These are phyloP conservation scores for Brachynemurus nebulosus DNA, from an alignment of 2,888 invertebrate species.

Conservation along the genomic window DNA sequence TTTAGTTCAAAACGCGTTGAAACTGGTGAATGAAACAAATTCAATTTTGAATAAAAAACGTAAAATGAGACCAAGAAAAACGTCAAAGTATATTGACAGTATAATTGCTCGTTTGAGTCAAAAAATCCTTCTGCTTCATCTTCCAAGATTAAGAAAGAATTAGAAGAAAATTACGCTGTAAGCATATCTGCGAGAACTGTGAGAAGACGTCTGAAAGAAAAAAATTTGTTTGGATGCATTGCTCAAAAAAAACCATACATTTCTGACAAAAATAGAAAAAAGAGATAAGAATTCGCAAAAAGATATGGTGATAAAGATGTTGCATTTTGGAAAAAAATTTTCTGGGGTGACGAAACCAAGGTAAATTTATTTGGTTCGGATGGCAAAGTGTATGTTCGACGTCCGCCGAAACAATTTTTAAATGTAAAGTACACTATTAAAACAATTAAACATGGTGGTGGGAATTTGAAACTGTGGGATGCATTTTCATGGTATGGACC, in stretches of 20 bases:
- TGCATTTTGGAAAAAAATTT: not conserved
- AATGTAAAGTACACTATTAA: constrained; percentile 10
- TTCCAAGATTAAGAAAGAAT: no score
- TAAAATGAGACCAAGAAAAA: no score
- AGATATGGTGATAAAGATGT: no score
- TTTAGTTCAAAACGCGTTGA: no score
- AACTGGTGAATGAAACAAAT: no score
- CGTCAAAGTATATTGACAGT: no score
- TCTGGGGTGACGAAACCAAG: constrained; percentile 8
- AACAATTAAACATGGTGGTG: constrained; percentile 14
- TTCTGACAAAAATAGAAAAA: not conserved
- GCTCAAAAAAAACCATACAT: not conserved
- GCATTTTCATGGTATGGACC: constrained; percentile 10
- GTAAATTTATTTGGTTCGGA: constrained; percentile 12
- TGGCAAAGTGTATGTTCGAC: constrained; percentile 9
- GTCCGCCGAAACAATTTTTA: constrained; percentile 9
- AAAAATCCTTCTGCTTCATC: no score
- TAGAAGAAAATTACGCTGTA: not conserved
- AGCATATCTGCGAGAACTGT: not conserved
- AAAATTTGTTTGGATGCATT: not conserved
- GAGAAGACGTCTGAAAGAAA: not conserved
- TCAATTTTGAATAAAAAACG: no score
- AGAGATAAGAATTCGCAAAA: not conserved
- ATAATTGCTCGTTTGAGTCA: no score
- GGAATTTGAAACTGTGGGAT: constrained; percentile 10